A percentile compares a stretch with the other conserved stretches of the same genome.
Evolutionary conservation across 2,797 vertebrate genomes (phyloP).

Genomic region (Pseudochirops cupreus): DNA sequence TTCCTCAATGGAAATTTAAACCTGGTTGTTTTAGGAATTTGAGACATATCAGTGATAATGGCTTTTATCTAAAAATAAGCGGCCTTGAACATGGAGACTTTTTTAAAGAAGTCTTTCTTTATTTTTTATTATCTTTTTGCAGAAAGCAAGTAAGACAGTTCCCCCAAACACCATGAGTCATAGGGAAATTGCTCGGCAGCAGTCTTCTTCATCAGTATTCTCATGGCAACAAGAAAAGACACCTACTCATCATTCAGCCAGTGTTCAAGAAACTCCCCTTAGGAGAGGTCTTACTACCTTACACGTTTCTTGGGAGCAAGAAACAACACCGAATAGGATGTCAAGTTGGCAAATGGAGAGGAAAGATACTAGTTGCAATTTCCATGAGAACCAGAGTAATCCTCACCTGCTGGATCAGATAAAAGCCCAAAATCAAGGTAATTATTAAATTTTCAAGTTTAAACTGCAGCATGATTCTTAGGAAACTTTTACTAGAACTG

Average conservation of each 20-base stretch:
- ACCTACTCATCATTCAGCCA: slow-evolving; percentile 82
- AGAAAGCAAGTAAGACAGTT: slow-evolving; percentile 87
- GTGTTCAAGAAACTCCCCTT: slow-evolving; percentile 86
- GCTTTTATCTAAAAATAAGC: slow-evolving; percentile 41
- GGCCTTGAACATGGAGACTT: slow-evolving; percentile 39
- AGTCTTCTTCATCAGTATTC: slow-evolving; percentile 94
- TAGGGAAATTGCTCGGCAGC: slow-evolving; percentile 93
- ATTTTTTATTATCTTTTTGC: slow-evolving; percentile 58
- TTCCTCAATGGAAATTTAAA: background rate
- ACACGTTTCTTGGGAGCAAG: slow-evolving; percentile 85
- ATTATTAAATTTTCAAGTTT: slow-evolving; percentile 39
- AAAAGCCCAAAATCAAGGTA: slow-evolving; percentile 93
- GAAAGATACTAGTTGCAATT: slow-evolving; percentile 64
- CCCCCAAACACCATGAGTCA: slow-evolving; percentile 86
- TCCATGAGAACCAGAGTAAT: slow-evolving; percentile 76
- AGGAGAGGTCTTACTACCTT: slow-evolving; percentile 84
- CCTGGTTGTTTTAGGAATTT: background rate
- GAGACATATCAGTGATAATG: background rate
- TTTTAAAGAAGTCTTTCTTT: slow-evolving; percentile 39
- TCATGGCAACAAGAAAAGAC: slow-evolving; percentile 93
- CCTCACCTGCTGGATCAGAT: slow-evolving; percentile 88
- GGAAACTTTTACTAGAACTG: background rate
- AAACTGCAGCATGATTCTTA: slow-evolving; percentile 4
- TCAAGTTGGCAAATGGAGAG: slow-evolving; percentile 79
- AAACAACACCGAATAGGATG: slow-evolving; percentile 84